Conservation (phyloP, 2,797 vertebrate species). For the Calcarius lapponicus region DNA sequence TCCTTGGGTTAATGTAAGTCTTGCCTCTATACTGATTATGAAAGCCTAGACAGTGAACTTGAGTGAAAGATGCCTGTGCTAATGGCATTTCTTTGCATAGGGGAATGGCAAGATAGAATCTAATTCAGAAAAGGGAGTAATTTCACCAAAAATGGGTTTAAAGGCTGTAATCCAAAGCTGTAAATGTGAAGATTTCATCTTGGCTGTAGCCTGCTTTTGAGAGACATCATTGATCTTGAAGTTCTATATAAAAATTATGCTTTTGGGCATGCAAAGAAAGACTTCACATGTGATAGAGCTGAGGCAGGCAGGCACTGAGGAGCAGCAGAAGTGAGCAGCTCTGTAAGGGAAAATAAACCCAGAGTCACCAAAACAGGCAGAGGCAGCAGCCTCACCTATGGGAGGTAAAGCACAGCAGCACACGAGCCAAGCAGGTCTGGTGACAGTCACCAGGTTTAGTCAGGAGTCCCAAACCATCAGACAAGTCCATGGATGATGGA, state of each 20-base stretch:
- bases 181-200: background rate
- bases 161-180: background rate
- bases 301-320: background rate
- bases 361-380: background rate
- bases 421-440: fast-evolving
- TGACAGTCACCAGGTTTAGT: background rate
- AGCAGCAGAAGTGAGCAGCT: background rate
- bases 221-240: background rate
- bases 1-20: background rate
- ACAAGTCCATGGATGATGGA: background rate
- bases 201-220: background rate
- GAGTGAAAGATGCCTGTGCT: background rate
- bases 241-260: background rate
- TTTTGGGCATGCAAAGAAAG: background rate
- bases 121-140: background rate
- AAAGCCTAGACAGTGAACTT: background rate
- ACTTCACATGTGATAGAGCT: background rate
- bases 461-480: background rate
- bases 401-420: background rate
- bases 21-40: background rate
- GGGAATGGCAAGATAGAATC: background rate
- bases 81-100: background rate
- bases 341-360: background rate
- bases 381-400: background rate
- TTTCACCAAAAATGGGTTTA: background rate